Percentiles rank a stretch among this genome's conserved stretches.
These are phyloP conservation scores for Gallirallus australis DNA, from an alignment of 2,797 vertebrate species.

Conservation along the genomic window DNA sequence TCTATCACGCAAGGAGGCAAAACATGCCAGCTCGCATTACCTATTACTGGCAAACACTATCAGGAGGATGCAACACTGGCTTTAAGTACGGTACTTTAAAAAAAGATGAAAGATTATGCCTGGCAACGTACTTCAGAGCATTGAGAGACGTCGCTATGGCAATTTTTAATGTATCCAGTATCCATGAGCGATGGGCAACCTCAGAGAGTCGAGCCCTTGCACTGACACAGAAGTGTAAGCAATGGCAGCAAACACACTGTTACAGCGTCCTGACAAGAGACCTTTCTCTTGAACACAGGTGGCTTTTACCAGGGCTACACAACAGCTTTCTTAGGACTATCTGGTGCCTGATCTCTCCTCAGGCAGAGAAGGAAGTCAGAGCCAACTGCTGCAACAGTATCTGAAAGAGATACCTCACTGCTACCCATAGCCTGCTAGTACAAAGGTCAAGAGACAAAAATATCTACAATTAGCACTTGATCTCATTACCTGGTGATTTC, in stretches of 20 bases:
- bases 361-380: background rate
- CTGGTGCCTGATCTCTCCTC: background rate
- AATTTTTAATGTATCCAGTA: background rate
- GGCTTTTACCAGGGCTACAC: background rate
- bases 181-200: fast-evolving
- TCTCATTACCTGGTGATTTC: slow-evolving; percentile 91
- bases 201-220: background rate
- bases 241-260: background rate
- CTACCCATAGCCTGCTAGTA: background rate
- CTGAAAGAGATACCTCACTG: background rate
- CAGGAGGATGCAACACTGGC: background rate
- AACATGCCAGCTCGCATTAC: background rate
- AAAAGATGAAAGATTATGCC: background rate
- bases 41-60: background rate
- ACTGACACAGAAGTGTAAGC: background rate
- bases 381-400: background rate
- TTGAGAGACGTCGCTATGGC: background rate
- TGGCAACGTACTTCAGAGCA: background rate
- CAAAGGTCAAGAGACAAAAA: background rate
- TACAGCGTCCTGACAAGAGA: background rate
- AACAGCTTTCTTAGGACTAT: background rate
- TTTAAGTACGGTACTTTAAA: background rate
- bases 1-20: background rate
- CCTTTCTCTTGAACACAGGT: fast-evolving
- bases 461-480: background rate